Conservation (phyloP, 1,140 invertebrate species). For the Diuraphis noxia region DNA sequence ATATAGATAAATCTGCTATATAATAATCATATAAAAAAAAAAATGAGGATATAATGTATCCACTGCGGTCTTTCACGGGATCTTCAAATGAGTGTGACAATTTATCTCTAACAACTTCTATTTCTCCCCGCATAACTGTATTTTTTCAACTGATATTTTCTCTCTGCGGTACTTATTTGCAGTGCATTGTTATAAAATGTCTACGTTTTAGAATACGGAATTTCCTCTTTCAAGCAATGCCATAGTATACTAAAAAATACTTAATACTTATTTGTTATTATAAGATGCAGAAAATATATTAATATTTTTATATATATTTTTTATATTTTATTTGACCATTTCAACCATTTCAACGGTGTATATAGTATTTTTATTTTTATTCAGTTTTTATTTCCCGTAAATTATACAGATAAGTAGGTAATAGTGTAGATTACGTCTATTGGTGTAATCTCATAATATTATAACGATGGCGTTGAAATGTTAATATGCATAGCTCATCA, state of each 20-base stretch:
- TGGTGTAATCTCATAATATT: neutral
- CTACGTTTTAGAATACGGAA: neutral
- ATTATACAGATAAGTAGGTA: neutral
- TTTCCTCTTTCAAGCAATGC: neutral
- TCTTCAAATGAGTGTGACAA: neutral
- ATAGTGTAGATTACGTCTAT: neutral
- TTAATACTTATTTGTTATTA: no score
- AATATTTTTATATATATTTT: no score
- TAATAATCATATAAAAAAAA: neutral
- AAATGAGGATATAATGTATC: no score
- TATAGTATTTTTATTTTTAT: no score
- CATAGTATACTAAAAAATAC: no score
- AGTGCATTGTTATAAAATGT: neutral
- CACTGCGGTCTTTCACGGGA: neutral
- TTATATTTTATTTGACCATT: neutral
- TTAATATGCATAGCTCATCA: neutral
- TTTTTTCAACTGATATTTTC: neutral
- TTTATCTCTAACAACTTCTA: neutral
- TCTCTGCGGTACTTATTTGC: neutral
- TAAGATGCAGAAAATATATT: neutral
- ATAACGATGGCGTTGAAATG: neutral
- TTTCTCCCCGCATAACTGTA: neutral
- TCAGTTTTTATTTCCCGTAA: neutral
- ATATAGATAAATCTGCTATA: neutral
- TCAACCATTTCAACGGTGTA: neutral